phyloP scores from a whole-genome alignment of 2,888 invertebrate genomes.

The Yponomeuta plumbellus region DNA sequence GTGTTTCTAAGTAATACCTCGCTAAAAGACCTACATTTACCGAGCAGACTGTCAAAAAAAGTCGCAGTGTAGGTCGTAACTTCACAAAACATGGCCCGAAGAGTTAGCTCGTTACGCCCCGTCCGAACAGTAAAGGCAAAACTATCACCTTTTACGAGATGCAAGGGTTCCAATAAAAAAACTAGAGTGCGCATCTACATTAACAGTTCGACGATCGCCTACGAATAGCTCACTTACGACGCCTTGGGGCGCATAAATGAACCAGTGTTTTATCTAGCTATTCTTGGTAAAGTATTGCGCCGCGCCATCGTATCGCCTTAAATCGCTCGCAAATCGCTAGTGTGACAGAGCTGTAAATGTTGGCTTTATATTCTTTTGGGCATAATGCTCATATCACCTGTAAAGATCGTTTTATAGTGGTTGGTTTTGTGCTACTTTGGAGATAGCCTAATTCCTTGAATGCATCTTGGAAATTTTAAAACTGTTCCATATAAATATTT shows the following conservation, averaged over 20 bases:
- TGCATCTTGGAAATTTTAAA: too few relatives aligned
- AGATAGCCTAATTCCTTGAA: too few relatives aligned
- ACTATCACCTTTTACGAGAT: slow-evolving; percentile 31
- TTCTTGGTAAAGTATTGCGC: slow-evolving; percentile 15
- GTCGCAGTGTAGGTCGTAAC: slow-evolving; percentile 1
- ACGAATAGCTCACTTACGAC: slow-evolving; percentile 21
- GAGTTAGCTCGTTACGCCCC: neutral
- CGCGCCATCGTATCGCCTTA: too few relatives aligned
- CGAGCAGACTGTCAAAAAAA: neutral
- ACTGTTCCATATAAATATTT: too few relatives aligned
- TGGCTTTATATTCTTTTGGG: too few relatives aligned
- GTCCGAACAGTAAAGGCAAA: slow-evolving; percentile 24
- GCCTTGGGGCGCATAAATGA: slow-evolving; percentile 15
- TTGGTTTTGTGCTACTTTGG: too few relatives aligned
- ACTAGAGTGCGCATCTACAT: slow-evolving; percentile 28
- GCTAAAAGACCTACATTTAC: too few relatives aligned
- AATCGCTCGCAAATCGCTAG: too few relatives aligned
- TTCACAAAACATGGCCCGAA: neutral
- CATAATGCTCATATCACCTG: too few relatives aligned
- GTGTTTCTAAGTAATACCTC: too few relatives aligned
- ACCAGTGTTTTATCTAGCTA: slow-evolving; percentile 9
- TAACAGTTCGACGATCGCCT: slow-evolving; percentile 27
- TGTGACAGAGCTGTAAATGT: too few relatives aligned
- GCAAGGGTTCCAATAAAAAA: slow-evolving; percentile 26
- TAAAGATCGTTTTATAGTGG: too few relatives aligned